Base-by-base conservation (phyloP, 2,797 vertebrate genomes). In the Trematomus bernacchii region DNA sequence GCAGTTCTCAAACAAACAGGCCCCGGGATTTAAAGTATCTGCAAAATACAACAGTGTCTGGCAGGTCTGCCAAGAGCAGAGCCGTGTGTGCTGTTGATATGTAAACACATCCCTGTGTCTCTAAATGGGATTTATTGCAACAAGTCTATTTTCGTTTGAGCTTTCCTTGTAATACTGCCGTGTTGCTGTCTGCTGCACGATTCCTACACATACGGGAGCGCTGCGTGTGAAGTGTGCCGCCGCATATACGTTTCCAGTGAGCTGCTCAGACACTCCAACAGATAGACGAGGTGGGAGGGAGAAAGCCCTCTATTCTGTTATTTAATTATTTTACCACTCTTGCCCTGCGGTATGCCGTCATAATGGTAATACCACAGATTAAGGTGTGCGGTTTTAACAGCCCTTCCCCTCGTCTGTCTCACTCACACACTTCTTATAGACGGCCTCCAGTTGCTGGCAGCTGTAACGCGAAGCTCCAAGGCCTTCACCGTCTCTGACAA, bases 301-400 rank as follows among this genome's bases (percentile, higher is more conserved):
- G 58, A 62, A 66, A 76, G 70, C 74, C 63, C 83, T 67, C 68
- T 59, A 47, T 75, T 60, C 74, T 87, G 79, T 87, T 89, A 89
- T 92, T 92, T 93, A 93, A 94, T 94, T 93, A 92, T 95, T 94
- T 93, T 91, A 89, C 85, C 86, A 81, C 86, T 85, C 87, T 82
- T 87, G 89, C 92, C 93, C 91, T 87, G 83, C 80, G 92, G 91
- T 88, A 63, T 78, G 82, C 84, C 85, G 81, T 90, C 90, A 90
- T 88, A 74, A 92, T 62, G 88, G 77, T 93, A 91, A 92, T 93
- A 92, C 90, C 91, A 87, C 87, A 93, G 90, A 93, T 93, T 93
- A 94, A 94, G 91, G 92, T 93, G 90, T 94, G 93, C 81, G 92
- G 90, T 86, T 93, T 93, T 93, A 78, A 85, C 80, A 87, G 82